Evolutionary conservation across 2,113 vertebrate species (phyloP).

Genomic region (Odontophorus gujanensis): DNA sequence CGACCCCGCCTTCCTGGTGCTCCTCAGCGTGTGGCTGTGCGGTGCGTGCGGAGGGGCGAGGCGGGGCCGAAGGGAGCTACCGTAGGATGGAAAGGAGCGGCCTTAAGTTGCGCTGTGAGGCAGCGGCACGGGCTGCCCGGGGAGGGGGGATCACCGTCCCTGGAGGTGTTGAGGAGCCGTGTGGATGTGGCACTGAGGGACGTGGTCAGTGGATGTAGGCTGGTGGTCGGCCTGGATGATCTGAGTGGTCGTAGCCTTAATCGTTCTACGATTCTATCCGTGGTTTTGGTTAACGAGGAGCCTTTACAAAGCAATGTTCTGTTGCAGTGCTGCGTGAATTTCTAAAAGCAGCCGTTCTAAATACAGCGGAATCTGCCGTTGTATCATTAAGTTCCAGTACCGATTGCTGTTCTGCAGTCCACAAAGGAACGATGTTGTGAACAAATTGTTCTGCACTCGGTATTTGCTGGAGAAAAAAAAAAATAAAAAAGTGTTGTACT

Average conservation of each 20-base stretch:
- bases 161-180: no score
- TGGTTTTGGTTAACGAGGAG: background rate
- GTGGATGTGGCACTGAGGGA: no score
- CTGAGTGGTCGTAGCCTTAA: no score
- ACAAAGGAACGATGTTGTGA: background rate
- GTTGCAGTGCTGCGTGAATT: background rate
- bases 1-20: conserved; percentile 93
- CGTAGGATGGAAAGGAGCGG: no score
- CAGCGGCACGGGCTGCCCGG: no score
- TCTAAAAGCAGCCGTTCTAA: background rate
- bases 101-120: no score
- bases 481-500: background rate
- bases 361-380: background rate
- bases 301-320: background rate
- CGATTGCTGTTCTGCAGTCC: background rate
- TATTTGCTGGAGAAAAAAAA: background rate
- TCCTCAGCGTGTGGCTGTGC: conserved; percentile 96
- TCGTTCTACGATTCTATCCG: no score
- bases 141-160: no score
- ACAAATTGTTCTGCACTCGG: background rate
- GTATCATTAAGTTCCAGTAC: accelerated
- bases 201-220: no score
- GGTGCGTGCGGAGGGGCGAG: conserved; percentile 76
- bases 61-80: no score
- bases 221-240: no score